Base-by-base conservation (phyloP, 1,140 invertebrate species). In the Gerris buenoi region DNA sequence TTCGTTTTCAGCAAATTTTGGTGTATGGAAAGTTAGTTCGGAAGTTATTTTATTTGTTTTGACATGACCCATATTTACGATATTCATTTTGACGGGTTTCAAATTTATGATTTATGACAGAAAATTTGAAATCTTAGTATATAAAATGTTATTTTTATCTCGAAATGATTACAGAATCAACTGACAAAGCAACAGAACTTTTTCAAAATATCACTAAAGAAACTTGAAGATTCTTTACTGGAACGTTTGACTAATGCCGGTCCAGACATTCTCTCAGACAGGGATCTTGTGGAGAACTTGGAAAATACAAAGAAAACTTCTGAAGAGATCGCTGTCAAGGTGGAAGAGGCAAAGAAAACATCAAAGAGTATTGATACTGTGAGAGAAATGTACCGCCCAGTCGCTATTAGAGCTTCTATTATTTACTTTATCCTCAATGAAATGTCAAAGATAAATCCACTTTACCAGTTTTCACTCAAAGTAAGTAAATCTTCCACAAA, bases 391-490 rank as follows among this genome's bases (percentile, higher is more conserved):
- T 97, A 97, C 76, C 82, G 94, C 65, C 84, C 87, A 25, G 91
- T 90, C 22, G 92, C 94, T 0, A 82, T 86, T 0, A 78, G 93
- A 67, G 91, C 92, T 0, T 95, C 93, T 1, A 81, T 97, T 1
- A 78, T 97, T 0, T 98, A 97, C 76, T 98, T 98, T 75, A 93
- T 97, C 65, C 79, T 98, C 58, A 96, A 93, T 74, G 94, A 97
- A 72, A 77, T 98, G 26, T 84, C 87, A 77, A 94, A 93, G 77
- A 96, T 97, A 68, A 95, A 97, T 78, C 91, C 90, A 63, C 92
- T 97, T 71, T 98, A 98, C 77, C 93, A 97, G 74, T 98, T 97
- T 79, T 97, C 93, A 0, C 75, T 98, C 27, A 96, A 97, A 78
- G 82, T 84, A 73, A 46, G 33, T 46, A 10, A 46, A 46, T 10